Evolutionary conservation across 2,888 invertebrate genomes (phyloP), one percentile per base, ranked within the genome.

Genomic region (Drosophila lacicola): DNA sequence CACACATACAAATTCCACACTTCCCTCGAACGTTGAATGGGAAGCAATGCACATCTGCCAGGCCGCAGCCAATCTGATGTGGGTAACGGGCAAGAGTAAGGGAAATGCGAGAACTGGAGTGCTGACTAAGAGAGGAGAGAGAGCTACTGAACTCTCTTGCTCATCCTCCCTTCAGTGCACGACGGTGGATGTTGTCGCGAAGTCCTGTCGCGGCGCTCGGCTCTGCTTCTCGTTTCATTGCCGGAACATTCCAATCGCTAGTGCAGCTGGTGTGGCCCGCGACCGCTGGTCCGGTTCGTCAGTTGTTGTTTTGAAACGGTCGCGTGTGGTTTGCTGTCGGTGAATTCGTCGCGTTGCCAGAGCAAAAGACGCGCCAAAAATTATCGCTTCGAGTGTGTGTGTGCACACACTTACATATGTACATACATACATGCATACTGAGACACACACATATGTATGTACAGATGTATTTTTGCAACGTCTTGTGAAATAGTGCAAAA

Each of bases 261-360:
- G 45, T 45, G 55, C 70, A 55, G 57, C 46, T 61, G 36, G 17
- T 46, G 44, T 47, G 55, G 42, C 66, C 49, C 58, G 39, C 44
- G n/a, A 54, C 55, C 51, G 49, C 25, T 55, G 56, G 61, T 49
- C 33, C 54, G 46, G 58, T 49, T 17, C 54, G 46, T 72, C 79
- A 79, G 80, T 79, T 70, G 77, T 79, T 77, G 62, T 80, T 79
- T 70, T 77, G 77, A 74, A 70, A 51, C 77, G 70, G 39, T 60
- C 39, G 21, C 61, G 77, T 66, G 56, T 19, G 73, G 76, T 70
- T 39, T 36, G 37, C 21, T 37, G 29, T 21, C 58, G 69, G 61
- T 65, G 42, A 34, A 44, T 29, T 19, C 37, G 39, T 66, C 50
- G 45, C 62, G 61, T 58, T 56, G 50, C 57, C 60, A 66, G 45